These are phyloP conservation scores for Plodia interpunctella DNA, from an alignment of 1,140 invertebrate species.

Conservation along the genomic window DNA sequence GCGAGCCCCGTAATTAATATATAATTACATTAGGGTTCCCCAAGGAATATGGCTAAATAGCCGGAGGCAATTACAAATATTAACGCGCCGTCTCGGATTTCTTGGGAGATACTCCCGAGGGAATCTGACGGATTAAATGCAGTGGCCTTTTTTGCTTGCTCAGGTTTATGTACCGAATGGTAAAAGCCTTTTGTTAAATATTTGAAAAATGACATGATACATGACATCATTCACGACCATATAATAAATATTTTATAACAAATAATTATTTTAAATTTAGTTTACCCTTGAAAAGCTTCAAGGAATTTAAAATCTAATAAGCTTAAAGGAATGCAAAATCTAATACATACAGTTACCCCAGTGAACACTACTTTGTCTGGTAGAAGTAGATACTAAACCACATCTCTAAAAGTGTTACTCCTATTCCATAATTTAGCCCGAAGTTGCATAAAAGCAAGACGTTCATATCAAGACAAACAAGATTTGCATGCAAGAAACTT, in stretches of 20 bases:
- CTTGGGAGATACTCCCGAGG: conserved; percentile 29
- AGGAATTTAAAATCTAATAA: too few species aligned
- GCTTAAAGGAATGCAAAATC: too few species aligned
- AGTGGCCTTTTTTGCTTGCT: conserved; percentile 26
- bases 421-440: not conserved
- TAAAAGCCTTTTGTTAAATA: too few species aligned
- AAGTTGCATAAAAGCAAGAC: not conserved
- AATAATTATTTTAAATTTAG: too few species aligned
- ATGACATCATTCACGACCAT: too few species aligned
- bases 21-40: conserved; percentile 7
- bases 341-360: too few species aligned
- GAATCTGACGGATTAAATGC: conserved; percentile 26
- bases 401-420: too few species aligned
- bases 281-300: too few species aligned
- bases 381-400: too few species aligned
- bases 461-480: conserved; percentile 3
- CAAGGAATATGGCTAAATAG: conserved; percentile 15
- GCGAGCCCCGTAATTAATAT: not conserved
- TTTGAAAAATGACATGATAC: too few species aligned
- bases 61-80: conserved; percentile 35
- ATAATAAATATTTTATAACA: too few species aligned
- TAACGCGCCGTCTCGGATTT: conserved; percentile 27
- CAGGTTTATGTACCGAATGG: conserved; percentile 32
- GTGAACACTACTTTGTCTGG: too few species aligned
- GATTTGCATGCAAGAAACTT: conserved; percentile 7